A percentile compares a stretch with the other conserved stretches of the same genome.
phyloP scores from a whole-genome alignment of 2,113 vertebrate genomes.

The Ibidorhyncha struthersii region DNA sequence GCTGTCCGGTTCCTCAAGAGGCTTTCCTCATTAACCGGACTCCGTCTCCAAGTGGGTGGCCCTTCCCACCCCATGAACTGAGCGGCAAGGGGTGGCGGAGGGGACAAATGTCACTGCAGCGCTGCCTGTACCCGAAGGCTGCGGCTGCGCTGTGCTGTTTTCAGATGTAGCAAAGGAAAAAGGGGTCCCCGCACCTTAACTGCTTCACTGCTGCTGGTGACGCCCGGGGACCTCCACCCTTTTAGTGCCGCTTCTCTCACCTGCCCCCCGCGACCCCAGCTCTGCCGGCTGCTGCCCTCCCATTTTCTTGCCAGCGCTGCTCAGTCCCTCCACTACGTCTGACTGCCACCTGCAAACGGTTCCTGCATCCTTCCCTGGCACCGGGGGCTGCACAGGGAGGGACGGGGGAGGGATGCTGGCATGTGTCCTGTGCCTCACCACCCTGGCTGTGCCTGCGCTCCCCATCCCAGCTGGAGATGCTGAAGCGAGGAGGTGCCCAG shows the following conservation, averaged over 20 bases:
- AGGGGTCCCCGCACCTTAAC: neutral
- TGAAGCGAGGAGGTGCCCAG: neutral
- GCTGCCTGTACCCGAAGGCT: neutral
- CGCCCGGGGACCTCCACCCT: neutral
- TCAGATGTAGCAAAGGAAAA: neutral
- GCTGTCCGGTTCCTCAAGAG: neutral
- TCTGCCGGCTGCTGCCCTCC: neutral
- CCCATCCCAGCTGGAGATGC: rapidly evolving
- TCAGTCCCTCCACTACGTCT: neutral
- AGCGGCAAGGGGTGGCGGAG: neutral
- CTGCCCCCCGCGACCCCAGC: neutral
- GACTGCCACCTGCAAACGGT: neutral
- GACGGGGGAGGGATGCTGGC: neutral
- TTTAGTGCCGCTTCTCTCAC: neutral
- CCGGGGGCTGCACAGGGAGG: neutral
- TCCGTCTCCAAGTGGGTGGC: neutral
- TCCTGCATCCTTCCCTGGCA: neutral
- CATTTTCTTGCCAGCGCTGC: neutral
- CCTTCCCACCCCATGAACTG: neutral
- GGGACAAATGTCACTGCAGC: neutral
- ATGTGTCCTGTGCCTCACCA: rapidly evolving
- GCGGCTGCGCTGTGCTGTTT: neutral
- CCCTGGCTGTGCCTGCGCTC: neutral
- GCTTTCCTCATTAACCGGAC: neutral
- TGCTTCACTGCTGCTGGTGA: neutral